Conservation (phyloP, 2,113 vertebrate genomes). For the Phyllostomus hastatus region DNA sequence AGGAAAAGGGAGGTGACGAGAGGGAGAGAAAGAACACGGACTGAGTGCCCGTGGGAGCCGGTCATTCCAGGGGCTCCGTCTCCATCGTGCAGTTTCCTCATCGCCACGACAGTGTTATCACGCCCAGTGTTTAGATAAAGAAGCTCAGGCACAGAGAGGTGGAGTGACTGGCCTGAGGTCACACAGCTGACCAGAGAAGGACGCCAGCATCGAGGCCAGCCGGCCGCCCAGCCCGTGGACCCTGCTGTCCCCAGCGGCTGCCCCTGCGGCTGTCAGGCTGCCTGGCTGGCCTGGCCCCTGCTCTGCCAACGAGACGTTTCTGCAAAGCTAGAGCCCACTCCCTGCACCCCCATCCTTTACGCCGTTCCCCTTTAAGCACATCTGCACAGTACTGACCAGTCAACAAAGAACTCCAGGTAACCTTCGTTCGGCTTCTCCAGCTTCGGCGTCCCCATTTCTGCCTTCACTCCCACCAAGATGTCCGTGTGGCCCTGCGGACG, state of each 20-base stretch:
- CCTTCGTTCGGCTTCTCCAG: constrained; percentile 90
- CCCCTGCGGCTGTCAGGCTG: not conserved
- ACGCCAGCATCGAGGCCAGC: not conserved
- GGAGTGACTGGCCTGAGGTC: not conserved
- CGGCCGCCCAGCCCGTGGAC: not conserved
- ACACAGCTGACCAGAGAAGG: not conserved
- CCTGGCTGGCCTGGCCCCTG: not conserved
- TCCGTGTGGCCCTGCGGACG: constrained; percentile 92
- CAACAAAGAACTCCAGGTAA: constrained; percentile 97
- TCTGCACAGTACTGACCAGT: constrained; percentile 87
- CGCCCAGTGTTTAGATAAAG: not conserved
- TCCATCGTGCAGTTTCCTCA: not conserved
- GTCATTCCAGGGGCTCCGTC: not conserved
- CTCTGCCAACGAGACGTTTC: not conserved
- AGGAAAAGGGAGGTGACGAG: not conserved
- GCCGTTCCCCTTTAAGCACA: not conserved
- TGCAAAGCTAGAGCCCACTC: not conserved
- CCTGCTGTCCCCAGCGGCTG: not conserved
- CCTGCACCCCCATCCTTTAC: not conserved
- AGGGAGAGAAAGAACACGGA: not conserved
- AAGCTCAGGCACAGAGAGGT: not conserved
- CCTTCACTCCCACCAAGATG: constrained; percentile 95
- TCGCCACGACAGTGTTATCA: not conserved
- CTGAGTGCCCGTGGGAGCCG: not conserved
- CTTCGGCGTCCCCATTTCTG: constrained; percentile 94